phyloP scores from a whole-genome alignment of 2,113 vertebrate species.

The Rissa tridactyla region DNA sequence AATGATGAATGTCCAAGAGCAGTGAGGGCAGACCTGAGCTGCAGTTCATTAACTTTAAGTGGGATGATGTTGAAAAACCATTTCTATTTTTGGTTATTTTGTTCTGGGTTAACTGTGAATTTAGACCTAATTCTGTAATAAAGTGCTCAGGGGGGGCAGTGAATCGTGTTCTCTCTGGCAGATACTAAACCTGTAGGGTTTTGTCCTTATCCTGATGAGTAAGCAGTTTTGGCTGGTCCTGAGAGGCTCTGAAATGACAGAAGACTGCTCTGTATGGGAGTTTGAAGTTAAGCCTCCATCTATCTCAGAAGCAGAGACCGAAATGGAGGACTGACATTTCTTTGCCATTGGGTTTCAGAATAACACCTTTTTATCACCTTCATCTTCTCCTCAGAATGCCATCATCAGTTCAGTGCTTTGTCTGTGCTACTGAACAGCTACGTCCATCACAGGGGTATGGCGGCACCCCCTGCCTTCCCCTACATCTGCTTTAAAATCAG shows the following conservation, averaged over 20 bases:
- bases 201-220: constrained; percentile 40
- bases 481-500: not conserved
- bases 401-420: not conserved
- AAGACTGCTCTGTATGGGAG: not conserved
- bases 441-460: not conserved
- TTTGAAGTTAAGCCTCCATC: constrained; percentile 1
- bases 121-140: constrained; percentile 55
- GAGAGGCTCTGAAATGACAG: not conserved
- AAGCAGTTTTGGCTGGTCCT: constrained; percentile 11
- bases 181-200: constrained; percentile 22
- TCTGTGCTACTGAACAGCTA: not conserved
- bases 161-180: constrained; percentile 55
- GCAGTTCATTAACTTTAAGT: constrained; percentile 65
- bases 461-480: not conserved
- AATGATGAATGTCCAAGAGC: constrained; percentile 51
- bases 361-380: not conserved
- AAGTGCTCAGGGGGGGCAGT: constrained; percentile 35
- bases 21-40: constrained; percentile 42
- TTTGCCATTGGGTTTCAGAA: not conserved
- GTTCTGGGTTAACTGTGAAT: constrained; percentile 44
- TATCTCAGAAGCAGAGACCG: not conserved
- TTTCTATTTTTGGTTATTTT: constrained; percentile 63
- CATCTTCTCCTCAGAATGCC: not conserved
- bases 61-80: constrained; percentile 28
- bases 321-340: not conserved